These are phyloP conservation scores for Nesospiza acunhae DNA, from an alignment of 2,113 vertebrate genomes.

Conservation along the genomic window DNA sequence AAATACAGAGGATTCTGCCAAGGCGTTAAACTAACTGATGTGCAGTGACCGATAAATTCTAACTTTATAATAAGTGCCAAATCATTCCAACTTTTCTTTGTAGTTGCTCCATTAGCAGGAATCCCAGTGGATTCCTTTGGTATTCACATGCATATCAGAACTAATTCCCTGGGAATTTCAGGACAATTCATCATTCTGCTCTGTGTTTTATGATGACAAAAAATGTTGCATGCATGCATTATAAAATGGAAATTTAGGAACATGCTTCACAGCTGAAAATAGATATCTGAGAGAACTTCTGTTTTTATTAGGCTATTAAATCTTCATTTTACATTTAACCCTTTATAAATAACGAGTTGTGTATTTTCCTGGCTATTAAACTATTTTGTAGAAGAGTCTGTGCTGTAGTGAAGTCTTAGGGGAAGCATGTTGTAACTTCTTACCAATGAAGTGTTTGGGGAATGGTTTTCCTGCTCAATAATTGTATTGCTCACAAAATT, in stretches of 20 bases:
- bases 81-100: slow-evolving; percentile 31
- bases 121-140: neutral
- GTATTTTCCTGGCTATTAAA: neutral
- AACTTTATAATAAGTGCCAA: slow-evolving; percentile 34
- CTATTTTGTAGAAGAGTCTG: neutral
- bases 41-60: slow-evolving; percentile 44
- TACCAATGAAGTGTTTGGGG: neutral
- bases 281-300: neutral
- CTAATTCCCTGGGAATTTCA: slow-evolving; percentile 57
- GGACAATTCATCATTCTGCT: slow-evolving; percentile 39
- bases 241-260: slow-evolving; percentile 1
- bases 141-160: slow-evolving; percentile 53
- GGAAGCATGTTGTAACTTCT: neutral
- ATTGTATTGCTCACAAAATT: neutral
- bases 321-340: neutral
- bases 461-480: neutral
- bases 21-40: neutral
- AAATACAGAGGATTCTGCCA: slow-evolving; percentile 24
- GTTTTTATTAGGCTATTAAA: neutral
- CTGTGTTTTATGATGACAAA: slow-evolving; percentile 24
- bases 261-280: neutral
- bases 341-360: neutral
- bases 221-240: neutral
- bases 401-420: neutral
- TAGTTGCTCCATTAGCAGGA: slow-evolving; percentile 42